Conservation (phyloP, 2,113 vertebrate genomes). For the Jaculus jaculus region DNA sequence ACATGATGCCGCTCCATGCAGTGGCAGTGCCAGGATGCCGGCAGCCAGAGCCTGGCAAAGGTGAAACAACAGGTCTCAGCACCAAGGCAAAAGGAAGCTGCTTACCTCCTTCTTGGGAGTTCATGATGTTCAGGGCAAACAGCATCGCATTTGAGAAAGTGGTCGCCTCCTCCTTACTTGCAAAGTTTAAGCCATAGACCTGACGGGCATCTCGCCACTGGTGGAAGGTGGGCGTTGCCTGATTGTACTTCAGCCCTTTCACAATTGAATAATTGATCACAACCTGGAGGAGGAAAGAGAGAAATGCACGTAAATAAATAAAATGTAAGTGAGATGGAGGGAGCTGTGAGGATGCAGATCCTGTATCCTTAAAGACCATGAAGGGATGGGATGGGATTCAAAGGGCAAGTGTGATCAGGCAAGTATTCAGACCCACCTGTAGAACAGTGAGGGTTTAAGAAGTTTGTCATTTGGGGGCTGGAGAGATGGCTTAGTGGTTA, state of each 20-base stretch:
- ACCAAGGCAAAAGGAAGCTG: not conserved
- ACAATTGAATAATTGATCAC: constrained; percentile 99
- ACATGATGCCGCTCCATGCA: fast-evolving
- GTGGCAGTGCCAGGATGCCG: not conserved
- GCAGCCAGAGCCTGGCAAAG: not conserved
- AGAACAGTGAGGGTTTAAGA: not conserved
- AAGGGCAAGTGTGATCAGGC: not conserved
- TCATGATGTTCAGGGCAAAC: constrained; percentile 98
- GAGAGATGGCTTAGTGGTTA: too few relatives aligned
- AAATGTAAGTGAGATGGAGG: constrained; percentile 32
- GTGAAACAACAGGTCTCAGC: not conserved
- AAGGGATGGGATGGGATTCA: not conserved
- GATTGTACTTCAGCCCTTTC: constrained; percentile 99
- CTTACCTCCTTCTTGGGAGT: constrained; percentile 97
- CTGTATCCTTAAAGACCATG: not conserved
- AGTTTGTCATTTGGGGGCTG: too few relatives aligned
- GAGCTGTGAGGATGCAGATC: not conserved
- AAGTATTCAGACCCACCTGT: not conserved
- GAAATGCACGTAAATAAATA: constrained; percentile 48
- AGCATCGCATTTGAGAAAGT: constrained; percentile 99
- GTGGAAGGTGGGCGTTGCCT: constrained; percentile 98
- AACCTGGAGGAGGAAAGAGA: constrained; percentile 86
- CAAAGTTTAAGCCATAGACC: constrained; percentile 98
- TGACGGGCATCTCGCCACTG: constrained; percentile 99
- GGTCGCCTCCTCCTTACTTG: constrained; percentile 98